Base-by-base conservation (phyloP, 2,888 invertebrate genomes). In the Hybos culiciformis region DNA sequence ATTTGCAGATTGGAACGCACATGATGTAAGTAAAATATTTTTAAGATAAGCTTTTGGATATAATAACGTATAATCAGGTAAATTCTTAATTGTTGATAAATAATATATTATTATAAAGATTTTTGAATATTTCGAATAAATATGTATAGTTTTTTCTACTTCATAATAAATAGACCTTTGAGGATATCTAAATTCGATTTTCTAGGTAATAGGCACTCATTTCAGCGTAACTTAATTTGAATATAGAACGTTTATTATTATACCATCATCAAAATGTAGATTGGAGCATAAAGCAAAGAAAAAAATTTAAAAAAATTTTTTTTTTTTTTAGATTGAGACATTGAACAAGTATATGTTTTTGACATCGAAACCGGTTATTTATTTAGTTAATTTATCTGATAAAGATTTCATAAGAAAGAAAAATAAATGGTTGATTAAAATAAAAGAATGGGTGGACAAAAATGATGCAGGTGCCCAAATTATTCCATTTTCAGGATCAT, bases 401-500 rank as follows among this genome's bases (percentile, higher is more conserved):
- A 94, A 92, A 67, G 98, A 98, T 68, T 99, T 91, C 66, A 91
- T 92, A 56, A 80, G 93, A 56, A 97, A 96, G 73, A 97, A 96
- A 71, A 97, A 96, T 62, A 97, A 96, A 71, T 96, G 94, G 94
- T 84, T 69, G 68, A 75, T 68, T 39, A 96, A 96, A 70, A 86
- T 99, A 57, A 98, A 98, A 66, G 94, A 94, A 64, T 98, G 94
- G 94, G 86, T 99, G 52, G 96, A 98, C 66, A 85, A 85, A 60
- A 81, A 96, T 61, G 98, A 99, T 62, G 85, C 93, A 0, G 96
- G 96, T 3, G 81, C 94, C 1, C 72, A 80, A 3, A 78, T 97
- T 32, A 93, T 99, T 51, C 97, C 97, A 1, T 97, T 98, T 70
- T 96, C 94, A 15, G 97, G 96, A 0, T 80, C 73, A 12, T 80